Evolutionary conservation across 2,888 invertebrate genomes (phyloP).

Genomic region (Eurytoma adleriae): DNA sequence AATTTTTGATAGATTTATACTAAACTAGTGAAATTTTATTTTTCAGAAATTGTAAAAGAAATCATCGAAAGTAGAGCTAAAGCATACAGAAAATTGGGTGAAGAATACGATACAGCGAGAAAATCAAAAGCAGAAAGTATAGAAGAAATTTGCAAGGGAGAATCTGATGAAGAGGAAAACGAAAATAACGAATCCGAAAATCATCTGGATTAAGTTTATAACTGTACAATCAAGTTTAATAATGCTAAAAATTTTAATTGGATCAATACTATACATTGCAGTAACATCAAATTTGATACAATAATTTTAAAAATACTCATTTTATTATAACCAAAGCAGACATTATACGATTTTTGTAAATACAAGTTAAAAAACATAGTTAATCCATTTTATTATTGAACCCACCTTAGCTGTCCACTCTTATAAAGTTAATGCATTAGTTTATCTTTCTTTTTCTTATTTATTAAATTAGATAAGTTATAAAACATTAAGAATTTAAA

Average conservation of each 20-base stretch:
- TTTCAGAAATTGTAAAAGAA: slow-evolving; percentile 85
- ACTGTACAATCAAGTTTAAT: slow-evolving; percentile 3
- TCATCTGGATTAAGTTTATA: too few species aligned
- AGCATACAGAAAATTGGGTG: slow-evolving; percentile 77
- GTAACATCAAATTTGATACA: slow-evolving; percentile 9
- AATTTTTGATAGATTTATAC: too few species aligned
- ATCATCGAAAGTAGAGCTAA: slow-evolving; percentile 86
- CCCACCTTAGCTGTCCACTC: too few species aligned
- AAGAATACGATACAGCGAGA: slow-evolving; percentile 69
- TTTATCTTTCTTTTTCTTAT: too few species aligned
- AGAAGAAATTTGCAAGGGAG: slow-evolving; percentile 58
- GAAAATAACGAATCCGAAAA: too few species aligned
- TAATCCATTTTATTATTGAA: background rate
- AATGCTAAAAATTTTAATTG: slow-evolving; percentile 2
- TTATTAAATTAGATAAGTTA: too few species aligned
- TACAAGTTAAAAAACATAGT: slow-evolving; percentile 22
- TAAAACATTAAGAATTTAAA: too few species aligned
- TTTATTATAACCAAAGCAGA: slow-evolving; percentile 19
- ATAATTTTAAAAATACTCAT: slow-evolving; percentile 25
- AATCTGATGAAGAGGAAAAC: slow-evolving; percentile 61
- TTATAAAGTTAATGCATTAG: too few species aligned
- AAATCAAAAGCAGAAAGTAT: slow-evolving; percentile 60
- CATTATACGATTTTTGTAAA: slow-evolving; percentile 35
- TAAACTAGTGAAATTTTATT: background rate
- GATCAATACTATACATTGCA: background rate